Percentiles rank a stretch among this genome's conserved stretches.
Conservation (phyloP, 2,113 vertebrate species). For the Otus sunia region DNA sequence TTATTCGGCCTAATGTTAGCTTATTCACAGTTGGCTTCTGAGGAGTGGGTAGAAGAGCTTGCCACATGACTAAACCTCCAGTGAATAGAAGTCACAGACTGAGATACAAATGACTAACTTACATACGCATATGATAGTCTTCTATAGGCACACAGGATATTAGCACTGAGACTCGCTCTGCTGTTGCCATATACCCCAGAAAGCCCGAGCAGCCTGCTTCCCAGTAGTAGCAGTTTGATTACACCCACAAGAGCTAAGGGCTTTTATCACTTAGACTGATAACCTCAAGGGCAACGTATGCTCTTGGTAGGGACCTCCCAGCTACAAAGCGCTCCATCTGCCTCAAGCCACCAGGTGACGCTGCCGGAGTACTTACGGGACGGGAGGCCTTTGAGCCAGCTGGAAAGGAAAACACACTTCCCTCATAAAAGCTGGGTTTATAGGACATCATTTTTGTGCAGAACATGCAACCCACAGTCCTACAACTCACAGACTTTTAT, state of each 20-base stretch:
- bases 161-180: background rate
- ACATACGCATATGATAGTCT: background rate
- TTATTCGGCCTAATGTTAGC: background rate
- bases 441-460: background rate
- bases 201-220: background rate
- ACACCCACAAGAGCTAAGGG: background rate
- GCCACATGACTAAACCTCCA: conserved; percentile 22
- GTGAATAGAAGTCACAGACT: background rate
- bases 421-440: background rate
- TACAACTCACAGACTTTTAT: background rate
- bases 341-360: background rate
- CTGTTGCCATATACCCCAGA: background rate
- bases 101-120: background rate
- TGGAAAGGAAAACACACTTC: background rate
- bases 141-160: background rate
- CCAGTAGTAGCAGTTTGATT: background rate
- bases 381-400: background rate
- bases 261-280: background rate
- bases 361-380: background rate
- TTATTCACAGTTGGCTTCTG: conserved; percentile 2
- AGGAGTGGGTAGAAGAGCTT: conserved; percentile 22
- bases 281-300: background rate
- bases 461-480: background rate
- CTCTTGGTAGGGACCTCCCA: background rate
- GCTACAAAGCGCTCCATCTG: background rate